phyloP scores from a whole-genome alignment of 2,888 invertebrate species.

The Adelognathus sp. region DNA sequence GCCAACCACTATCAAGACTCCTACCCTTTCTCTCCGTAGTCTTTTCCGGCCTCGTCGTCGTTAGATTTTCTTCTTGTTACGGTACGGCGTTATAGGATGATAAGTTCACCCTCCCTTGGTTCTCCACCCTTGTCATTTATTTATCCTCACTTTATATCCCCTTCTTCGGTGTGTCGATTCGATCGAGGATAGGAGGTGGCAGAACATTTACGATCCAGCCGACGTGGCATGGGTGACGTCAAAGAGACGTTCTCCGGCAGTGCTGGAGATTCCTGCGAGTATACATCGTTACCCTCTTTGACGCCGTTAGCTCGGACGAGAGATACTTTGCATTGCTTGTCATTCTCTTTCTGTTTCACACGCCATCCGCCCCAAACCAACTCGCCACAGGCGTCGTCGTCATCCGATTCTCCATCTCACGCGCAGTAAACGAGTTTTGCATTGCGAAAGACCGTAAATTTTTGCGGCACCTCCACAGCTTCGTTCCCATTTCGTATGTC shows the following conservation, averaged over 20 bases:
- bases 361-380: background rate
- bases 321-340: conserved; percentile 10
- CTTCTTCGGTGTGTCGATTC: background rate
- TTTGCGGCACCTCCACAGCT: background rate
- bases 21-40: background rate
- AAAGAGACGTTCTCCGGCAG: conserved; percentile 21
- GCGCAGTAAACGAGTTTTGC: conserved; percentile 2
- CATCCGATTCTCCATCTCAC: background rate
- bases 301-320: background rate
- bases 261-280: conserved; percentile 12
- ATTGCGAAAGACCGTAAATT: background rate
- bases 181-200: conserved; percentile 24
- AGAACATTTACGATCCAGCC: conserved; percentile 33
- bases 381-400: background rate
- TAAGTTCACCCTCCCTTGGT: conserved; percentile 12
- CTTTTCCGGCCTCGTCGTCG: background rate
- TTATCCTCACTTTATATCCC: background rate
- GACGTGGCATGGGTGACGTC: conserved; percentile 31
- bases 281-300: conserved; percentile 44
- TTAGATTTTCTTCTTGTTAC: conserved; percentile 30
- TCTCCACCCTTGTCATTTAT: background rate
- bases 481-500: background rate
- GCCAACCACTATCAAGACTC: background rate
- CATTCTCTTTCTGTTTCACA: background rate
- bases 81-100: conserved; percentile 39